Conservation (phyloP, 2,797 vertebrate genomes). For the Falco peregrinus region DNA sequence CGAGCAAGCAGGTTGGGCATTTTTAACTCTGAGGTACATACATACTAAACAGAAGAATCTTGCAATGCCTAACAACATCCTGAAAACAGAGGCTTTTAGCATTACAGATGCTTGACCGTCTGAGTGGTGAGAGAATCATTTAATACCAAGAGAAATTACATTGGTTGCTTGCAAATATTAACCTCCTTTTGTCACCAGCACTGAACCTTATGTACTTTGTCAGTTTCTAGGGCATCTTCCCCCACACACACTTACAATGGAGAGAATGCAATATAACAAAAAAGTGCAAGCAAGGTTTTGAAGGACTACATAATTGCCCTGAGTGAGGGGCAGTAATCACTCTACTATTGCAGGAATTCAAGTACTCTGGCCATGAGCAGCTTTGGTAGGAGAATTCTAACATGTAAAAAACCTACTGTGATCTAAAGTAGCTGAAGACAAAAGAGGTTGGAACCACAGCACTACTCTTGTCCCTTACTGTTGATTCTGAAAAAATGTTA, state of each 20-base stretch:
- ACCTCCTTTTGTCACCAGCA: background rate
- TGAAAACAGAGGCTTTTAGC: background rate
- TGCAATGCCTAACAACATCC: accelerated
- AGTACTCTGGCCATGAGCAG: background rate
- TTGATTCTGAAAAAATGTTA: background rate
- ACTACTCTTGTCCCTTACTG: background rate
- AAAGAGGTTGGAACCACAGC: background rate
- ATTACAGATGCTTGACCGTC: background rate
- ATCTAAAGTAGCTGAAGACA: background rate
- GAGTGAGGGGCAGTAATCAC: background rate
- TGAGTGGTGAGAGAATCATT: background rate
- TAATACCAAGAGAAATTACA: background rate
- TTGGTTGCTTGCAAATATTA: background rate
- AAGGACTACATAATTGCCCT: background rate
- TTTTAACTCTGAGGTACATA: background rate
- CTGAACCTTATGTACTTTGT: background rate
- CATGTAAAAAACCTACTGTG: background rate
- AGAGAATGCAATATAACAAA: background rate
- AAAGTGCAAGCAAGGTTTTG: background rate
- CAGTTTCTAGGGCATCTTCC: background rate
- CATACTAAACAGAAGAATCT: background rate
- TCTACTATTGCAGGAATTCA: background rate
- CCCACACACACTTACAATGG: background rate
- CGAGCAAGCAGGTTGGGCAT: background rate
- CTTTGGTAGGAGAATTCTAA: background rate